Evolutionary conservation across 1,140 invertebrate genomes (phyloP).

Genomic region (Conopomorpha cramerella): DNA sequence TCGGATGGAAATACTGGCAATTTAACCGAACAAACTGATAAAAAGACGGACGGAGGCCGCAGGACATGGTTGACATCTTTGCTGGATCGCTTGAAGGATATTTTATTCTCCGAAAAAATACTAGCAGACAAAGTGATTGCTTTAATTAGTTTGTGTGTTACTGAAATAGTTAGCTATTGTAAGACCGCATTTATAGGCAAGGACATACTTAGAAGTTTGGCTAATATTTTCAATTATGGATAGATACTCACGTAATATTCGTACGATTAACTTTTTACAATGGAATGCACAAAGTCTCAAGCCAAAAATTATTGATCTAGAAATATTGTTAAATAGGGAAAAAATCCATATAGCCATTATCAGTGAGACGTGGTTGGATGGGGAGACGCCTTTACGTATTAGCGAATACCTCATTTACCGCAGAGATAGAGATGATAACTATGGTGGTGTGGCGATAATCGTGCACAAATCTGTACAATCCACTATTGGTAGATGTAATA

Average conservation of each 20-base stretch:
- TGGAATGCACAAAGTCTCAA: slow-evolving; percentile 10
- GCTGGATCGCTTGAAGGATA: not conserved
- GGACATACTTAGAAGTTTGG: not conserved
- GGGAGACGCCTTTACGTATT: slow-evolving; percentile 1
- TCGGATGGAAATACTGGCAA: no score
- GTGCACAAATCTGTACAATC: slow-evolving; percentile 7
- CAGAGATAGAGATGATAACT: slow-evolving; percentile 6
- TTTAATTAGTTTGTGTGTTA: no score
- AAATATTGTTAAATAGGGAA: slow-evolving; percentile 6
- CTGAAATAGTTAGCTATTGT: no score
- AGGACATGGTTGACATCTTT: not conserved
- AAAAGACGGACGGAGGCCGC: not conserved
- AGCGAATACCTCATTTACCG: slow-evolving; percentile 6
- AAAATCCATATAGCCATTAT: slow-evolving; percentile 10
- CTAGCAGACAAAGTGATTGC: not conserved
- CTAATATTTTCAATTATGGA: not conserved
- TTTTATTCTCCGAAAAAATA: not conserved
- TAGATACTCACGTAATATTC: slow-evolving; percentile 4
- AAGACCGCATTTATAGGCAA: no score
- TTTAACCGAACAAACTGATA: no score
- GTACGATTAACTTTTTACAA: no score
- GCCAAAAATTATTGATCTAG: slow-evolving; percentile 6
- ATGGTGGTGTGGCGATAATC: slow-evolving; percentile 7
- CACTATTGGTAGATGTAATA: no score
- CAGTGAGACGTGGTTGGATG: slow-evolving; percentile 9